These are phyloP conservation scores for Salvelinus sp. DNA, from an alignment of 2,113 vertebrate species.

Conservation along the genomic window DNA sequence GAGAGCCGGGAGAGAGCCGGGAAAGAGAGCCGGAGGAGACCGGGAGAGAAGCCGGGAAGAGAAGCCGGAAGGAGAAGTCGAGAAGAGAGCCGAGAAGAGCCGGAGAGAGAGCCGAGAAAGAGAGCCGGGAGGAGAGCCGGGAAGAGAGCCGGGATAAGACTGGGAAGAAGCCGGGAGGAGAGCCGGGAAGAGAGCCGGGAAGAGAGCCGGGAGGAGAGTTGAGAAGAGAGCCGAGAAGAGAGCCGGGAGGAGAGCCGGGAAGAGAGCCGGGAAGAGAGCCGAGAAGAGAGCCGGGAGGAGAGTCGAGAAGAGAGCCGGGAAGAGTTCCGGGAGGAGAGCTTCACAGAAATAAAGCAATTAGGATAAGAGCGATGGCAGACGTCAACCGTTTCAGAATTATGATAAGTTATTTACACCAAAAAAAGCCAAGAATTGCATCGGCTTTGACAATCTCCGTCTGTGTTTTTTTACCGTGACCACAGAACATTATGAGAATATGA, in stretches of 20 bases:
- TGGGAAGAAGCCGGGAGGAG: too few relatives aligned
- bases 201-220: too few relatives aligned
- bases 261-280: background rate
- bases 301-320: too few relatives aligned
- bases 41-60: too few relatives aligned
- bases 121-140: background rate
- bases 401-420: conserved; percentile 63
- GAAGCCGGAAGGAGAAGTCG: too few relatives aligned
- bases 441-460: background rate
- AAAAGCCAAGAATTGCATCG: conserved; percentile 51
- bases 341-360: conserved; percentile 40
- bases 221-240: conserved; percentile 2
- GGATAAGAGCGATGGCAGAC: conserved; percentile 43
- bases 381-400: conserved; percentile 49
- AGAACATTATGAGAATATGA: background rate
- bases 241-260: too few relatives aligned
- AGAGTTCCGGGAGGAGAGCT: background rate
- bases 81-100: background rate
- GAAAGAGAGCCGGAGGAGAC: too few relatives aligned
- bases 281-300: background rate
- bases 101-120: background rate
- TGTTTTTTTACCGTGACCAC: too few relatives aligned
- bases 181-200: too few relatives aligned
- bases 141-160: too few relatives aligned
- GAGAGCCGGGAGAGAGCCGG: too few relatives aligned